Conservation (phyloP, 2,797 vertebrate genomes). For the Clarias laeviceps region DNA sequence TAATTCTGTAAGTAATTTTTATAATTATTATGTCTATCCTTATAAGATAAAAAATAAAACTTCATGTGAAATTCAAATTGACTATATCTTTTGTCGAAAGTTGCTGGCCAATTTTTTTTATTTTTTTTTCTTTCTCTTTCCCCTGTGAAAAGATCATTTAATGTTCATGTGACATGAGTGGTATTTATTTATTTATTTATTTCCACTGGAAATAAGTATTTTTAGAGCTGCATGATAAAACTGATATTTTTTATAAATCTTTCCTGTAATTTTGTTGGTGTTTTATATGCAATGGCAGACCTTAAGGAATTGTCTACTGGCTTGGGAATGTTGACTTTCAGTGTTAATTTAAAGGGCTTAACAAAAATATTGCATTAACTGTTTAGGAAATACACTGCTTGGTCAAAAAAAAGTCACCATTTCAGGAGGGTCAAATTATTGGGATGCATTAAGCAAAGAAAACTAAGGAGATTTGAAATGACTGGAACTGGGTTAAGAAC, state of each 20-base stretch:
- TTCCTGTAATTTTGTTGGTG: not conserved
- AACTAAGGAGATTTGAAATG: too few relatives aligned
- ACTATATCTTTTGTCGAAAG: constrained; percentile 8
- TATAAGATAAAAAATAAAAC: constrained; percentile 86
- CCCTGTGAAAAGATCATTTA: not conserved
- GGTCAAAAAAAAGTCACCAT: too few relatives aligned
- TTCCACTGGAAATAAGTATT: too few relatives aligned
- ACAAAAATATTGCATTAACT: too few relatives aligned
- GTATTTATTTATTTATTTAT: not conserved
- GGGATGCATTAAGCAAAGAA: too few relatives aligned
- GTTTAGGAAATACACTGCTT: too few relatives aligned
- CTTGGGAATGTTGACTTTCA: not conserved
- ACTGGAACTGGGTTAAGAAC: too few relatives aligned
- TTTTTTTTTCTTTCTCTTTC: too few relatives aligned
- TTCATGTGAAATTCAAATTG: constrained; percentile 79
- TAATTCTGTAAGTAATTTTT: constrained; percentile 92
- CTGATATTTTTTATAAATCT: not conserved
- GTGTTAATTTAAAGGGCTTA: too few relatives aligned
- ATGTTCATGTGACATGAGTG: not conserved
- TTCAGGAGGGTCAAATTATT: too few relatives aligned
- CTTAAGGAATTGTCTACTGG: not conserved
- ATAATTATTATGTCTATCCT: constrained; percentile 90
- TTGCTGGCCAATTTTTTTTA: not conserved
- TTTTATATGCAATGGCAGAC: not conserved
- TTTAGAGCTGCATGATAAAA: not conserved